Evolutionary conservation across 1,140 invertebrate genomes (phyloP).

Genomic region (Asobara japonica): DNA sequence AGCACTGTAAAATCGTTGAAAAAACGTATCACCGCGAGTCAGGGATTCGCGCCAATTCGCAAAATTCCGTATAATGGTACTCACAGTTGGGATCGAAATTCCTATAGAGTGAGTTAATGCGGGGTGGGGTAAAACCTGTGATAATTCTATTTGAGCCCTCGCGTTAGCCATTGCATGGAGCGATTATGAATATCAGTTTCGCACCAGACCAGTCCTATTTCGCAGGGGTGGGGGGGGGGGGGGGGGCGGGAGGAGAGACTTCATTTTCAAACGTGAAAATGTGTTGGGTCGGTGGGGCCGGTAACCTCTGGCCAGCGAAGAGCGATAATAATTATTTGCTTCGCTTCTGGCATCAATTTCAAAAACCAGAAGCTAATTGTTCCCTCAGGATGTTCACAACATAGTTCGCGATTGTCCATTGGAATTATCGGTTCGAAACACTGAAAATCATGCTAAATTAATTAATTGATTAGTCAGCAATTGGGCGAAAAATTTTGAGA

Average conservation of each 20-base stretch:
- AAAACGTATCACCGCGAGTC: background rate
- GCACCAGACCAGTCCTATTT: conserved; percentile 29
- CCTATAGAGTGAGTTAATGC: conserved; percentile 26
- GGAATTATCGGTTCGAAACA: background rate
- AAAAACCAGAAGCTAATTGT: background rate
- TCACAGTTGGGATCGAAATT: conserved; percentile 35
- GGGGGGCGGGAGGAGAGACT: conserved; percentile 34
- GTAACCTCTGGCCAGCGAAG: conserved; percentile 35
- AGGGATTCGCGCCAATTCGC: background rate
- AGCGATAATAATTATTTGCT: conserved; percentile 46
- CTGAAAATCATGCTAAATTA: no score
- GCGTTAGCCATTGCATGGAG: background rate
- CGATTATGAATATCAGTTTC: conserved; percentile 44
- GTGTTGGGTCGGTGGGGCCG: background rate
- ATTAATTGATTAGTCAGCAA: no score
- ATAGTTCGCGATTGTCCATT: background rate
- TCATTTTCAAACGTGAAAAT: background rate
- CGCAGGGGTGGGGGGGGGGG: no score
- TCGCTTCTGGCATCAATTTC: background rate
- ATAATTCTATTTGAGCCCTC: conserved; percentile 39
- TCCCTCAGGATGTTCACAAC: background rate
- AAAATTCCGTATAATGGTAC: conserved; percentile 6
- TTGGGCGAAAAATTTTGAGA: no score
- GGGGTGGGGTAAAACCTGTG: conserved; percentile 24
- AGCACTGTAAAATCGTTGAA: background rate